A percentile compares a stretch with the other conserved stretches of the same genome.
These are phyloP conservation scores for Macroramphosus scolopax DNA, from an alignment of 2,797 vertebrate species.

Conservation along the genomic window DNA sequence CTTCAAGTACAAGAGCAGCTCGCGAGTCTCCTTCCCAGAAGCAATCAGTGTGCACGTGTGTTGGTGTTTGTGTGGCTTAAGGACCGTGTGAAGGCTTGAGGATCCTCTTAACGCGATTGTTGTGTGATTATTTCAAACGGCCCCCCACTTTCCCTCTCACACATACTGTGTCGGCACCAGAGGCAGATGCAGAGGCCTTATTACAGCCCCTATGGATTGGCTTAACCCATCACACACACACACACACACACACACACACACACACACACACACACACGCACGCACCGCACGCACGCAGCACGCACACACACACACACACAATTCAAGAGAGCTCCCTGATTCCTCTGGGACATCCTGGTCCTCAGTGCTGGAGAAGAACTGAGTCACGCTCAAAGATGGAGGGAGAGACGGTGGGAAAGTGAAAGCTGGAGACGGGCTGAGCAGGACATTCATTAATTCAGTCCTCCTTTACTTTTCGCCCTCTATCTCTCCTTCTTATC, in stretches of 20 bases:
- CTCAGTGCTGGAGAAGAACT: conserved; percentile 32
- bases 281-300: too few species aligned
- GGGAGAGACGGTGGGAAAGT: conserved; percentile 18
- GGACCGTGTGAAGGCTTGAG: conserved; percentile 46
- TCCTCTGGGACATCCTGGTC: conserved; percentile 46
- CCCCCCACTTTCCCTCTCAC: conserved; percentile 13
- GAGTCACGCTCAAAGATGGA: conserved; percentile 42
- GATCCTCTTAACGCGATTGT: conserved; percentile 68
- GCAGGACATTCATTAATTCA: conserved; percentile 1
- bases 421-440: not conserved
- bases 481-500: not conserved
- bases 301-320: conserved; percentile 20
- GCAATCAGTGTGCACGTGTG: conserved; percentile 43
- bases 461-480: not conserved
- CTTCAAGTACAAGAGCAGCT: conserved; percentile 34
- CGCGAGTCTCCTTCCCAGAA: conserved; percentile 54
- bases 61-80: conserved; percentile 42
- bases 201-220: conserved; percentile 28
- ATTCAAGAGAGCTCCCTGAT: conserved; percentile 36
- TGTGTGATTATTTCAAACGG: conserved; percentile 60
- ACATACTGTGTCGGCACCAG: conserved; percentile 35
- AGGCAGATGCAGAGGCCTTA: conserved; percentile 29
- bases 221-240: conserved; percentile 26
- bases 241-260: conserved; percentile 6
- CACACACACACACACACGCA: conserved; percentile 2